A percentile compares a stretch with the other conserved stretches of the same genome.
Evolutionary conservation across 2,797 vertebrate genomes (phyloP).

Genomic region (Oophaga sylvatica): DNA sequence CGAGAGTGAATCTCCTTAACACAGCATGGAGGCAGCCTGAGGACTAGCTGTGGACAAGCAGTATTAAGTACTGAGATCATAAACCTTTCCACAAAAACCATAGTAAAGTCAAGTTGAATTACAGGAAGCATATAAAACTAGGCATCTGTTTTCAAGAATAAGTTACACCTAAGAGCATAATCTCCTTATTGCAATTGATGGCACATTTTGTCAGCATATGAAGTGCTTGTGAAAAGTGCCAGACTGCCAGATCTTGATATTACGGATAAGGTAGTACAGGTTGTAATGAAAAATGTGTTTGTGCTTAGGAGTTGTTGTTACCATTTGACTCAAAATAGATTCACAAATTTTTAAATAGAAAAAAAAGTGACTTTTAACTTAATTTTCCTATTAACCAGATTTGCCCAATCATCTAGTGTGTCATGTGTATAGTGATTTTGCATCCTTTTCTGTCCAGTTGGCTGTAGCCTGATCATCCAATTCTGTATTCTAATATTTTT

Average conservation of each 20-base stretch:
- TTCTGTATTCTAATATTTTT: no score
- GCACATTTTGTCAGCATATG: slow-evolving; percentile 50
- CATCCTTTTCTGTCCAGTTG: no score
- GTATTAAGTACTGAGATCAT: slow-evolving; percentile 36
- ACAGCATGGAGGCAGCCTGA: background rate
- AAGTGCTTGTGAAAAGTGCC: slow-evolving; percentile 55
- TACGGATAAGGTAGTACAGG: slow-evolving; percentile 11
- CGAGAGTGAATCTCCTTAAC: background rate
- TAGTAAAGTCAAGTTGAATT: slow-evolving; percentile 39
- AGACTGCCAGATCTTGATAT: slow-evolving; percentile 46
- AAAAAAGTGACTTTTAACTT: background rate
- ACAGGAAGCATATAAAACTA: slow-evolving; percentile 53
- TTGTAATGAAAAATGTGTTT: slow-evolving; percentile 7
- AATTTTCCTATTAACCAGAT: background rate
- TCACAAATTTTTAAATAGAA: background rate
- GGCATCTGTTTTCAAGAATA: slow-evolving; percentile 49
- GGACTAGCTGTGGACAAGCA: slow-evolving; percentile 11
- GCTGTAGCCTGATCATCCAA: no score
- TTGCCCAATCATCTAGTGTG: background rate
- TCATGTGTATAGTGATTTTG: background rate
- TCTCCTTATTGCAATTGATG: slow-evolving; percentile 48
- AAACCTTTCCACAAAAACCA: slow-evolving; percentile 46
- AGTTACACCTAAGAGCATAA: slow-evolving; percentile 26
- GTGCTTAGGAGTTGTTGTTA: background rate
- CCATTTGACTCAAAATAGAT: background rate